Base-by-base conservation (phyloP, 2,797 vertebrate genomes). In the Labeo calbasu region DNA sequence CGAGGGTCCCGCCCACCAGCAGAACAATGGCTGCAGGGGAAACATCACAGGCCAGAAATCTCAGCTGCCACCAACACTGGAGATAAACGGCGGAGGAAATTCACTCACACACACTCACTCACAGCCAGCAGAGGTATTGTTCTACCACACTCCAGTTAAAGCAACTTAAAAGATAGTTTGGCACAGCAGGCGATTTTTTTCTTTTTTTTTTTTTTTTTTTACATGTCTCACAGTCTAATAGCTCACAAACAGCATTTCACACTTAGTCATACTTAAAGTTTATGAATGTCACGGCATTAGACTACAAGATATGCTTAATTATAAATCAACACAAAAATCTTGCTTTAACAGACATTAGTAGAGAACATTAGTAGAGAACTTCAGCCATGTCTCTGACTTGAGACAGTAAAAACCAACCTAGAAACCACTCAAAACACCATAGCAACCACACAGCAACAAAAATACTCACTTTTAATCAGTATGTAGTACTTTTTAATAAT, bases 1-100 rank as follows among this genome's bases (percentile, higher is more conserved):
- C 53, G 1, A 53, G 91, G 89, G 93, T 92, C 93, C 92, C 90
- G 92, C 92, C 91, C 90, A 92, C 90, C 83, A 84, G 55, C 68
- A 92, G 94, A 97, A 96, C 96, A 96, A 96, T 96, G 93, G 95
- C 89, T 86, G 68, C 78, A 88, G 90, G 94, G 96, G 94, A 95
- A 95, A 95, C 65, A 78, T 92, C 93, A 92, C 95, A 88, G 90
- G 89, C 89, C 93, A 93, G 93, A 89, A 88, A 85, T 91, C 89
- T 94, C 79, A 83, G 70, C 81, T 36, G 80, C 68, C 79, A 79
- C 69, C 13, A 14, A 80, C 68, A 48, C 68, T 36, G 19, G 40
- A 78, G 65, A 84, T 84, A 68, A 75, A 80, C 63, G 46, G 55
- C n/a, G 4, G 28, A 65, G 83, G 77, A 68, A 80, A 68, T 78